Conservation (phyloP, 2,113 vertebrate genomes). For the Danionella cerebrum region DNA sequence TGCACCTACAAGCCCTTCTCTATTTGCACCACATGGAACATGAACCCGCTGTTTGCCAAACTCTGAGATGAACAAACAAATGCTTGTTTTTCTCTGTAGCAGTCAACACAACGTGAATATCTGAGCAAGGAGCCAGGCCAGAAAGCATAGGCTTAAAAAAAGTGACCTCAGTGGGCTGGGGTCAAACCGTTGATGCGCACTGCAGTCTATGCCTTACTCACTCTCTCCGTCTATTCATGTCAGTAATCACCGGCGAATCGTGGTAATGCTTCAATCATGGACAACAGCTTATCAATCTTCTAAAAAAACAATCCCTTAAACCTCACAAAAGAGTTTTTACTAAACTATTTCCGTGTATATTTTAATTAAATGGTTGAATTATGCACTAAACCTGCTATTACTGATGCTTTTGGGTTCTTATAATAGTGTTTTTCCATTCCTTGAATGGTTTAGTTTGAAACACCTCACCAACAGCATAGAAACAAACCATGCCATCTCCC, state of each 20-base stretch:
- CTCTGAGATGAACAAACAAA: not conserved
- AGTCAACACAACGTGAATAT: slow-evolving; percentile 22
- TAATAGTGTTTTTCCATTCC: too few relatives aligned
- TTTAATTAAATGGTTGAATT: too few relatives aligned
- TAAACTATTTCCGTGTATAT: too few relatives aligned
- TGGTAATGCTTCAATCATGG: not conserved
- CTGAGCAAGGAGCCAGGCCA: slow-evolving; percentile 18
- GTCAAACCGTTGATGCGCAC: slow-evolving; percentile 24
- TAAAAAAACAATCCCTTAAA: not conserved
- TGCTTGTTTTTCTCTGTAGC: not conserved
- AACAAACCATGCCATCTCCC: too few relatives aligned
- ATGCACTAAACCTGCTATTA: too few relatives aligned
- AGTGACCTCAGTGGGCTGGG: slow-evolving; percentile 40
- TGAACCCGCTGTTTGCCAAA: not conserved
- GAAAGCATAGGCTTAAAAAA: slow-evolving; percentile 32
- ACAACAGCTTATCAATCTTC: not conserved
- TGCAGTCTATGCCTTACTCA: slow-evolving; percentile 25
- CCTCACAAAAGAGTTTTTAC: not conserved
- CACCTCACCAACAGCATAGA: too few relatives aligned
- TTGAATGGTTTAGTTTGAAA: too few relatives aligned
- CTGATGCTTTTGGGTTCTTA: too few relatives aligned
- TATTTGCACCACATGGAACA: not conserved
- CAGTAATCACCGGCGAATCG: not conserved
- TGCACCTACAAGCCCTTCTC: not conserved
- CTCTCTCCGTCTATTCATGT: not conserved